Evolutionary conservation across 2,797 vertebrate genomes (phyloP), one percentile per base, ranked within the genome.

Genomic region (Sarcophilus harrisii): DNA sequence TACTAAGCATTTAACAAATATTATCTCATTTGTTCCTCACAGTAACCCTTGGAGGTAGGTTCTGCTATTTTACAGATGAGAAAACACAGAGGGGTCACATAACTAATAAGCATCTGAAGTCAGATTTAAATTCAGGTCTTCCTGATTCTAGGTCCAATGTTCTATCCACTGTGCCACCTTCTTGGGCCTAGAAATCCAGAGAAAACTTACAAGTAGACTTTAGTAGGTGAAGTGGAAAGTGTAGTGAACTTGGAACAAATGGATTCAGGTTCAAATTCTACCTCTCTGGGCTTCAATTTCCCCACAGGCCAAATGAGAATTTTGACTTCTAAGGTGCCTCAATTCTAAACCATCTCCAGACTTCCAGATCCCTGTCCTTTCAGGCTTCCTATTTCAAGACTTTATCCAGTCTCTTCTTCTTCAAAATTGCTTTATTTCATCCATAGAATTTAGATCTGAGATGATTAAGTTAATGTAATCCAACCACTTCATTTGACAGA

Each of bases 231-330:
- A 73, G 2, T 73, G 32, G 14, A 73, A 73, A n/a, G 18, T 73
- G n/a, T 9, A 38, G 6, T 21, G 6, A 38, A 73, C n/a, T 73
- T 38, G 6, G 6, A 73, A 38, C n/a, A 73, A 38, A n/a, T 21
- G n/a, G 0, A 45, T 29, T 58, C 55, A 27, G 38, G 8, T 52
- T 73, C n/a, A 21, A 73, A 73, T 73, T 60, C 60, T 66, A 92
- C 24, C 21, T 89, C 54, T 38, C 24, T 91, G 32, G 16, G n/a
- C 91, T 29, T 94, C 57, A 38, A 58, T 92, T 91, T 92, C 24
- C 52, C 91, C 59, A 92, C 59, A 38, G 90, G 38, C 58, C 92
- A 96, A 95, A 94, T 94, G n/a, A 94, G 5, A 73, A n/a, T 6
- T 73, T 73, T 73, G 66, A n/a, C 16, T 73, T 73, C n/a, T 73